A percentile compares a stretch with the other conserved stretches of the same genome.
These are phyloP conservation scores for Drosophila cyrtoloma DNA, from an alignment of 2,888 invertebrate genomes.

Conservation along the genomic window DNA sequence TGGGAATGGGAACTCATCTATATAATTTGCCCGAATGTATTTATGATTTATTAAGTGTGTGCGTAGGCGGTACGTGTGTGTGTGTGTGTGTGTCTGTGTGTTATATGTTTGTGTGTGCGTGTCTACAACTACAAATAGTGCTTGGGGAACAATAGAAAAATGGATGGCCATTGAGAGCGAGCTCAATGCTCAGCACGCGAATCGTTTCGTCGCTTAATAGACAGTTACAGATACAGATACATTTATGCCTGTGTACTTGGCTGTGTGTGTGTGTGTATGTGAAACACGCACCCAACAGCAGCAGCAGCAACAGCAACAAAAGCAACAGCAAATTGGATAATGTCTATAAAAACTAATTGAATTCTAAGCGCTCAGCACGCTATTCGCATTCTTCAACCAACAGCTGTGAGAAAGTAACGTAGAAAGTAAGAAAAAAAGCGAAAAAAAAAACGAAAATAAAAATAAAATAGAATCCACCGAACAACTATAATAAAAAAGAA, in stretches of 20 bases:
- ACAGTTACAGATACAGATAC: constrained; percentile 72
- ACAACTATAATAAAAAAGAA: constrained; percentile 55
- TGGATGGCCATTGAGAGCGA: constrained; percentile 74
- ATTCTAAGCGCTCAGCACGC: constrained; percentile 80
- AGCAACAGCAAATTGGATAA: constrained; percentile 77
- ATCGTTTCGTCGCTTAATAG: constrained; percentile 67
- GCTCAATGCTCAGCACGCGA: constrained; percentile 74
- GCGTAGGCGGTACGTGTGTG: constrained; percentile 43
- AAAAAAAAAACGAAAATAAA: constrained; percentile 31
- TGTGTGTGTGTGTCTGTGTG: constrained; percentile 34
- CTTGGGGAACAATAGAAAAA: constrained; percentile 72
- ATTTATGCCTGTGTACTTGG: constrained; percentile 6
- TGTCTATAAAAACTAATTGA: constrained; percentile 81
- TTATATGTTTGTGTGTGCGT: constrained; percentile 49
- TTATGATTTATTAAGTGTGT: constrained; percentile 79
- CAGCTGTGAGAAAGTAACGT: constrained; percentile 70
- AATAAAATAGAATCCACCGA: constrained; percentile 37
- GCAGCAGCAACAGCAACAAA: constrained; percentile 15
- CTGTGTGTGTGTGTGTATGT: background rate
- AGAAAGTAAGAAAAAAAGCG: constrained; percentile 58
- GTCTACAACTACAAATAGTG: constrained; percentile 72
- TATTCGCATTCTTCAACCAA: constrained; percentile 66
- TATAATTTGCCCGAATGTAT: constrained; percentile 79
- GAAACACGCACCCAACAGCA: constrained; percentile 63
- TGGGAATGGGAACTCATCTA: constrained; percentile 60